phyloP scores from a whole-genome alignment of 1,140 invertebrate species.

The Caenorhabditis latens region DNA sequence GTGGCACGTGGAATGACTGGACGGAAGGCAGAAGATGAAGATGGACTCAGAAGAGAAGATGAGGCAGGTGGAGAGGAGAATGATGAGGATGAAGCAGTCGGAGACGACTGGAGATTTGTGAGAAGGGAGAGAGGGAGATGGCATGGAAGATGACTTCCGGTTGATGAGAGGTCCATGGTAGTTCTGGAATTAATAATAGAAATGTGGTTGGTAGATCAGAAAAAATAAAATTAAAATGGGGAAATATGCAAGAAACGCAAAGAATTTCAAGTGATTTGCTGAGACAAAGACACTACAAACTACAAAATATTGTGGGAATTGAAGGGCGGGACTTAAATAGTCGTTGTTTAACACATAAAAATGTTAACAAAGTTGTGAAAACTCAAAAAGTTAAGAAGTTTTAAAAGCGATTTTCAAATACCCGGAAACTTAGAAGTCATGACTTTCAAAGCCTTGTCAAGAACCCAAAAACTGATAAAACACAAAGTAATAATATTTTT shows the following conservation, averaged over 20 bases:
- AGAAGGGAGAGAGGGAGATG: conserved; percentile 23
- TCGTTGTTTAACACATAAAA: no score
- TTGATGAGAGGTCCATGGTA: conserved; percentile 15
- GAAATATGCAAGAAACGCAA: no score
- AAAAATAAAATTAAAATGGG: neutral
- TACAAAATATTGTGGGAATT: no score
- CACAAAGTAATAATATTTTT: no score
- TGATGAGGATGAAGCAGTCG: neutral
- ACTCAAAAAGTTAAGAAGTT: no score
- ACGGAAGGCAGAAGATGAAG: conserved; percentile 45
- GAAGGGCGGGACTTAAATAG: no score
- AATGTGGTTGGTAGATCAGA: neutral
- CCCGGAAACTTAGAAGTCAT: no score
- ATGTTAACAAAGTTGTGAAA: no score
- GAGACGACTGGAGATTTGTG: neutral
- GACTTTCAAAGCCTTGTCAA: no score
- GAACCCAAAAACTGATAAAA: no score
- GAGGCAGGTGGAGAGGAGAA: conserved; percentile 20
- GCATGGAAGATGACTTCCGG: neutral
- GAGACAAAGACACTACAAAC: conserved; percentile 2
- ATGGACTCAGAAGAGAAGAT: conserved; percentile 12
- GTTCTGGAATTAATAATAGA: neutral
- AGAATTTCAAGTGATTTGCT: neutral
- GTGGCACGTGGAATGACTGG: conserved; percentile 25
- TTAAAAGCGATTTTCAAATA: no score